Evolutionary conservation across 2,797 vertebrate genomes (phyloP), one percentile per base, ranked within the genome.

Genomic region (Buphagus erythrorhynchus): DNA sequence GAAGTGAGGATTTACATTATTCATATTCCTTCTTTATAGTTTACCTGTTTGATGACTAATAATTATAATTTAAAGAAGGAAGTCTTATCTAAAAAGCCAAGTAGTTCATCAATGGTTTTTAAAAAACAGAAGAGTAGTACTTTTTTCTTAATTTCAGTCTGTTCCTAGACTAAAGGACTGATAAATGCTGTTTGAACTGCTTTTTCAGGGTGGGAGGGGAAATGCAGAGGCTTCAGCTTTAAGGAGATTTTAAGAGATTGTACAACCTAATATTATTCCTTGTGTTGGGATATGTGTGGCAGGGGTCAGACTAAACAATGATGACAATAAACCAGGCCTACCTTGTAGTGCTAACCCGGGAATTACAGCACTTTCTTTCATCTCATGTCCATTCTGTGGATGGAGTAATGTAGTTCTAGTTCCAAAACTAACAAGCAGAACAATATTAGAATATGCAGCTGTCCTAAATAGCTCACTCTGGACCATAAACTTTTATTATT

Each of bases 1-100:
- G 57, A 91, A 72, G 71, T 46, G 43, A 62, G 24, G 16, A 63
- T 67, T 93, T 89, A 21, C 11, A 33, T 91, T 94, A 71, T 79
- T 88, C 33, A 43, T 79, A 51, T 24, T 79, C 36, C 13, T 54
- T 48, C 14, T 83, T 61, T 58, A 58, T 18, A 40, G 6, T 38
- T 58, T 80, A 59, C n/a, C 45, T 72, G 14, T 76, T 91, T 79
- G 75, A 73, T 90, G 67, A 43, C 10, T 48, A 79, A 40, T 75
- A 65, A 55, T 86, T 63, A 28, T n/a, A 74, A 45, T 72, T 79
- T 92, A 72, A 58, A 5, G 49, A 84, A 45, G 9, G 25, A 86
- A 86, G 46, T 61, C 5, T 8, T 79, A 20, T 42, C 28, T 72
- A 20, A 40, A 81, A 73, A 65, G 25, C 21, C 45, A 45, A 78